Base-by-base conservation (phyloP, 2,797 vertebrate genomes). In the Todus mexicanus region DNA sequence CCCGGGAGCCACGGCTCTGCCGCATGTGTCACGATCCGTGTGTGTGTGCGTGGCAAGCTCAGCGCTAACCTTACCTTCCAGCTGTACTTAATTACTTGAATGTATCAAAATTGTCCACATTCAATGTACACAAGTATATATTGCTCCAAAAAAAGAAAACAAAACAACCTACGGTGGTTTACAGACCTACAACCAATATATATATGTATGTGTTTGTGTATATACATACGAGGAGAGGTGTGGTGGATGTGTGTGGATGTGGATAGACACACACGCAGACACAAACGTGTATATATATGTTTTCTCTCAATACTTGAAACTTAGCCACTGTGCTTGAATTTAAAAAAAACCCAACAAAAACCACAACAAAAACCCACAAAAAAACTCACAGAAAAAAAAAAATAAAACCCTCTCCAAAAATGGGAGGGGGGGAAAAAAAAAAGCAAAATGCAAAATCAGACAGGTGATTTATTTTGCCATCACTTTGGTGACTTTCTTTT, bases 301-400 rank as follows among this genome's bases (percentile, higher is more conserved):
- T 94, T 97, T 96, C 96, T 97, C 91, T 96, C 85, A 92, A 97
- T 98, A 98, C 97, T 98, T 98, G 98, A 98, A 98, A 96, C 88
- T 96, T 96, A 96, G 96, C 96, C 97, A 95, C 97, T 98, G 95
- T 97, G 97, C 97, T 97, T 96, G 96, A 95, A 92, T 81, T 54
- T 4, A 68, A 88, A 83, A 84, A 57, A 54, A 4, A 12, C 40
- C 43, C 5, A 29, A 38, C 23, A 8, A 12, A 4, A 13, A 65
- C 83, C 71, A 84, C 73, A 80, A 54, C 42, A 4, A 11, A 40
- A 61, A 5, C 18, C 53, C 7, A 8, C 23, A 10, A 3, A 42
- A 54, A 19, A 66, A 29, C 11, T 5, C 26, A 11, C 23, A 59
- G 15, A 63, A 83, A 84, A 77, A 33, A 4, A 69, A 17, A 42